These are phyloP conservation scores for Tineola bisselliella DNA, from an alignment of 2,888 invertebrate species.

Conservation along the genomic window DNA sequence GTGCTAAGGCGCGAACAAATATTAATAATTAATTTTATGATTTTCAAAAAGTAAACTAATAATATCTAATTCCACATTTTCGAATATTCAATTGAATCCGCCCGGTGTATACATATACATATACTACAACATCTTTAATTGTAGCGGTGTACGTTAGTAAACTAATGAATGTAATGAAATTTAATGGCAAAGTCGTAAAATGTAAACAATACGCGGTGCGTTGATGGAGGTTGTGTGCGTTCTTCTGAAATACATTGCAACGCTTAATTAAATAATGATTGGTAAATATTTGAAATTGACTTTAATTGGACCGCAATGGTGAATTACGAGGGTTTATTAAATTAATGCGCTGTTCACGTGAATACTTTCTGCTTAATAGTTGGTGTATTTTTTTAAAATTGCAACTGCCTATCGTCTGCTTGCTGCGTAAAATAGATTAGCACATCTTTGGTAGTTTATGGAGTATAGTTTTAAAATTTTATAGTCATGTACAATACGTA, in stretches of 20 bases:
- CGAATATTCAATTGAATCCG: no score
- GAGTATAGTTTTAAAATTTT: no score
- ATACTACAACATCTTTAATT: conserved; percentile 12
- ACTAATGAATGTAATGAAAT: not conserved
- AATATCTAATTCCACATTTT: no score
- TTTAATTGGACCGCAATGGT: not conserved
- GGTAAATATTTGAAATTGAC: not conserved
- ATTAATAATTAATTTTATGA: no score
- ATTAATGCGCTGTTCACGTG: not conserved
- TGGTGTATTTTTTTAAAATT: not conserved
- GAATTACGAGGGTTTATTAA: not conserved
- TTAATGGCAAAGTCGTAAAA: conserved; percentile 4
- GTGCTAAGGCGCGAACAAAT: no score
- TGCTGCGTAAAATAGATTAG: no score
- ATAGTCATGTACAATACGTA: no score
- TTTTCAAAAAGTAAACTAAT: no score
- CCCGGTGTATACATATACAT: no score
- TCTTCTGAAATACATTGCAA: not conserved
- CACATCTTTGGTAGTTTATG: no score
- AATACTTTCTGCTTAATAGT: not conserved
- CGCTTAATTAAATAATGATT: conserved; percentile 3
- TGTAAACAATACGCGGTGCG: not conserved
- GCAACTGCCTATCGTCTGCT: no score
- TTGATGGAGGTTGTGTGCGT: not conserved
- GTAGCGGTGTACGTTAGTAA: not conserved